Percentiles rank a stretch among this genome's conserved stretches.
Evolutionary conservation across 2,797 vertebrate genomes (phyloP).

Genomic region (Dromococcyx pavoninus): DNA sequence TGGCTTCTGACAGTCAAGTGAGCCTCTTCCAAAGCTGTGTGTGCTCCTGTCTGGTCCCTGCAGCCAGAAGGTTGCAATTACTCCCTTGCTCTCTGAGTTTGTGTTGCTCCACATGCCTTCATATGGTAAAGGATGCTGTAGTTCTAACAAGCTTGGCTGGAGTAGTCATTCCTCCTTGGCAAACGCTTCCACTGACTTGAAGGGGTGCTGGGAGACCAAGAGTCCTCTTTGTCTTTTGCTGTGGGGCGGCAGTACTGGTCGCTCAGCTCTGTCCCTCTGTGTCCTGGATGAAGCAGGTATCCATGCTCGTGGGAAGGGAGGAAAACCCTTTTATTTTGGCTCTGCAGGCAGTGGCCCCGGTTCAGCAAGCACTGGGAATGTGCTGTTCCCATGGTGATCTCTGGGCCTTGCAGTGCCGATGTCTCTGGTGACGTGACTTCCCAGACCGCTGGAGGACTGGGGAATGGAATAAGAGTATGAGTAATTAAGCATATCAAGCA

Average conservation of each 20-base stretch:
- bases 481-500: neutral
- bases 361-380: neutral
- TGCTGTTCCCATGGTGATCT: neutral
- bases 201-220: neutral
- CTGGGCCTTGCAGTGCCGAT: neutral
- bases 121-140: neutral
- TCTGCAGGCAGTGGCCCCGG: neutral
- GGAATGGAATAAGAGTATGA: neutral
- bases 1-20: neutral
- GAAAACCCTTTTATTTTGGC: neutral
- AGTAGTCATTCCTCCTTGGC: neutral
- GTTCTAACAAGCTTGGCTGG: neutral
- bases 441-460: too few relatives aligned
- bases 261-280: neutral
- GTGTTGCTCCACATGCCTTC: neutral
- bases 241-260: neutral
- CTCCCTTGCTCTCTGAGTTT: neutral
- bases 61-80: constrained; percentile 25
- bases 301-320: neutral
- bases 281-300: neutral
- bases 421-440: neutral
- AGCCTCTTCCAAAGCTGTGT: neutral
- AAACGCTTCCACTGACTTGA: neutral
- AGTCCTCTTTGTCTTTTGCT: neutral
- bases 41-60: neutral